phyloP scores from a whole-genome alignment of 1,140 invertebrate genomes.

The Pseudomyrmex concolor region DNA sequence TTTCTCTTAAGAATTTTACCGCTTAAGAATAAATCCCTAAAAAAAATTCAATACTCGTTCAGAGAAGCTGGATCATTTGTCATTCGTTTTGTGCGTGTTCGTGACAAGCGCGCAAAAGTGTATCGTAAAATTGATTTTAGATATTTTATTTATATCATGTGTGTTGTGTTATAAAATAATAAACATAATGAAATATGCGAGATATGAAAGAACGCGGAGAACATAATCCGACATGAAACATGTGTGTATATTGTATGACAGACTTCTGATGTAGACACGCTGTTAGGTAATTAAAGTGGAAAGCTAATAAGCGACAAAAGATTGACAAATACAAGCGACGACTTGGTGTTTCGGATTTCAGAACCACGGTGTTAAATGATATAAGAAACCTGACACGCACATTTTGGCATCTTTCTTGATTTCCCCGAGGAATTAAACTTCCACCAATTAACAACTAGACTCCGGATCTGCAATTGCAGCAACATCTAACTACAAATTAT shows the following conservation, averaged over 20 bases:
- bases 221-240: no score
- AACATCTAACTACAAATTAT: conserved; percentile 45
- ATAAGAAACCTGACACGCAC: conserved; percentile 32
- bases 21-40: not conserved
- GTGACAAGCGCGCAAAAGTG: not conserved
- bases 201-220: no score
- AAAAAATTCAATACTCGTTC: not conserved
- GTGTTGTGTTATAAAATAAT: no score
- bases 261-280: no score
- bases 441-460: conserved; percentile 25
- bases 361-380: not conserved
- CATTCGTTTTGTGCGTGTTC: not conserved
- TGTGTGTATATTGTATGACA: no score
- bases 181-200: no score
- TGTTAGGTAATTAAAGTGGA: conserved; percentile 8
- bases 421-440: conserved; percentile 46
- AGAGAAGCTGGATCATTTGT: not conserved
- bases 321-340: not conserved
- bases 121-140: not conserved
- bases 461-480: conserved; percentile 26
- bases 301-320: not conserved
- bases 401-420: conserved; percentile 37
- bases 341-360: not conserved
- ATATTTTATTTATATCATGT: no score
- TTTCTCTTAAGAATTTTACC: not conserved